Conservation (phyloP, 2,113 vertebrate species). For the Ptilorrhoa leucosticta region DNA sequence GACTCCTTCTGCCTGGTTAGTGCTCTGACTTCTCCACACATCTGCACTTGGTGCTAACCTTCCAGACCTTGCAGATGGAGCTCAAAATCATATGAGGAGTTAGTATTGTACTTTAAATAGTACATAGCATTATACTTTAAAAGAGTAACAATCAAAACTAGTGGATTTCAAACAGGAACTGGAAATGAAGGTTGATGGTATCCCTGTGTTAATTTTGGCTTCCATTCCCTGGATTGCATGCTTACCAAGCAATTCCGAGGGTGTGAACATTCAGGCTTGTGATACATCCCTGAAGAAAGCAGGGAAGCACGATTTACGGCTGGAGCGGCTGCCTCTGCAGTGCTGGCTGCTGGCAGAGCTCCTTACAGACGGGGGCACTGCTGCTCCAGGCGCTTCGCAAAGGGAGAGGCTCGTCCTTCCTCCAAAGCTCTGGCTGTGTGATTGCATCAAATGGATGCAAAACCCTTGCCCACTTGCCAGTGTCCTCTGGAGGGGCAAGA, state of each 20-base stretch:
- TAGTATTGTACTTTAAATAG: background rate
- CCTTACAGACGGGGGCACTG: background rate
- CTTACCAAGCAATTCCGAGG: background rate
- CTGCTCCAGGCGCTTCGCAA: background rate
- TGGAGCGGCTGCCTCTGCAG: background rate
- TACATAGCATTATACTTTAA: background rate
- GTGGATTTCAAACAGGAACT: background rate
- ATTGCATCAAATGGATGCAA: background rate
- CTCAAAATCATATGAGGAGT: background rate
- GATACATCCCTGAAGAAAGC: rapidly evolving
- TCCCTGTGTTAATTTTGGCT: background rate
- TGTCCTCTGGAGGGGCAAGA: background rate
- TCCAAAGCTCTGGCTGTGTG: background rate
- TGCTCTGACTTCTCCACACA: rapidly evolving
- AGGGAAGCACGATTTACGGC: background rate
- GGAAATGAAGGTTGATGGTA: background rate
- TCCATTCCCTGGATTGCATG: background rate
- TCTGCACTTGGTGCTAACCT: background rate
- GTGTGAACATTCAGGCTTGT: background rate
- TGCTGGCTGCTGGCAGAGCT: background rate
- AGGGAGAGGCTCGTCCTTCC: background rate
- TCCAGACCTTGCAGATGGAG: background rate
- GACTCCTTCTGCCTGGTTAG: background rate
- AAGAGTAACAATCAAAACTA: background rate
- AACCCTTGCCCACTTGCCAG: background rate